Base-by-base conservation (phyloP, 2,113 vertebrate genomes). In the Sitta europaea region DNA sequence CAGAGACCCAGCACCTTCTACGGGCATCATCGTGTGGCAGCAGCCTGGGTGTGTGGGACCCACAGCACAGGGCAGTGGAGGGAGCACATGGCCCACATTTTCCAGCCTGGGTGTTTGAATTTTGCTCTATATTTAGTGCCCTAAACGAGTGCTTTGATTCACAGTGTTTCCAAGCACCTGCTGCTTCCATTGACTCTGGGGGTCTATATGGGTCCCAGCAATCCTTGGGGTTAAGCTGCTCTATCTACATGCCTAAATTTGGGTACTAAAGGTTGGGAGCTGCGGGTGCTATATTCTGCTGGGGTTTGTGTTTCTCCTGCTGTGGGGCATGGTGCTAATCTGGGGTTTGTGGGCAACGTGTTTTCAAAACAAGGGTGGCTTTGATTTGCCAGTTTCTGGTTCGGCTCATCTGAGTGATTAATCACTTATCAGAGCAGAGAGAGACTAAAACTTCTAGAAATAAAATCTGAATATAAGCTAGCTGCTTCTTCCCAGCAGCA, bases 51-150 rank as follows among this genome's bases (percentile, higher is more conserved):
- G 42, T 4, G 6, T 2, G 3, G 47, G 75, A 88, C 83, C 67
- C 5, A 0, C n/a, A 53, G 62, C 0, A 0, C 84, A 61, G 65
- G 45, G 71, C 63, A 82, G 85, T 6, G 5, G 33, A 88, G 81
- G 40, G 55, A 83, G 51, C 55, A 53, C 68, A 15, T 80, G 93
- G 92, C 85, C 65, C 5, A 14, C 90, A 96, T 96, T 96, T 96
- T 92, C 90, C 90, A 95, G 96, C 59, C 86, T 28, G 94, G n/a
- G 43, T 90, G 79, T 83, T 95, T 95, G 81, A 75, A 86, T 96
- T 95, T 95, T 94, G 90, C 85, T 95, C 95, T 96, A 96, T 95
- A 86, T 94, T 93, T 97, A 97, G 96, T 94, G 38, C 53, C 57
- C 68, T 48, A 61, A 90, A 84, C 10, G 88, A 80, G 95, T 3